Evolutionary conservation across 2,888 invertebrate species (phyloP).

Genomic region (Ophraella communa): DNA sequence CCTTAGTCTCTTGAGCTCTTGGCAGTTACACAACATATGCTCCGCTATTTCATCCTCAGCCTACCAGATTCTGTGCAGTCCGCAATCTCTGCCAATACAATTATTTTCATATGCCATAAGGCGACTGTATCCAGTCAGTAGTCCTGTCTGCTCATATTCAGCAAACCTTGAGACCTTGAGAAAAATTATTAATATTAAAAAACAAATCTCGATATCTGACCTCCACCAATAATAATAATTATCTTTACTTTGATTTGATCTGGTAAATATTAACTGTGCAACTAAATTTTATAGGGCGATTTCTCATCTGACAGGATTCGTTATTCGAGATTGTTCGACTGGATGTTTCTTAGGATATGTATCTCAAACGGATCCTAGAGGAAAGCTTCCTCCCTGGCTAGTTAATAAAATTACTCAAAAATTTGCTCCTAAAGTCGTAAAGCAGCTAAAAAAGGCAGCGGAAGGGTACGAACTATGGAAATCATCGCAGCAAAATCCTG

Average conservation of each 20-base stretch:
- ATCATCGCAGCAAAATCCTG: constrained; percentile 71
- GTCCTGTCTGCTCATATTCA: too few species aligned
- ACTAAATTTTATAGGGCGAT: constrained; percentile 61
- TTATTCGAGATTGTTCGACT: constrained; percentile 67
- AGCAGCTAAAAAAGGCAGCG: constrained; percentile 81
- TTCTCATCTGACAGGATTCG: constrained; percentile 70
- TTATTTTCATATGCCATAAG: too few species aligned
- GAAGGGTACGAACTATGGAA: constrained; percentile 87
- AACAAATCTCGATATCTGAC: too few species aligned
- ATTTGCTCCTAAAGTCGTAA: constrained; percentile 85
- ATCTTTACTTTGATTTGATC: constrained; percentile 4
- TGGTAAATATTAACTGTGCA: constrained; percentile 9
- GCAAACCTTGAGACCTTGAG: too few species aligned
- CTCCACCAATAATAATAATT: too few species aligned
- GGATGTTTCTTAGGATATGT: constrained; percentile 87
- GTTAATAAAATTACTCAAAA: constrained; percentile 88
- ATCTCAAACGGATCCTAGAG: constrained; percentile 88
- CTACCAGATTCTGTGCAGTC: too few species aligned
- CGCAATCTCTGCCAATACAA: too few species aligned
- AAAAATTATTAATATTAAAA: too few species aligned
- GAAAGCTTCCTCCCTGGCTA: constrained; percentile 86
- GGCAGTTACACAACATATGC: too few species aligned
- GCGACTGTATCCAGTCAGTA: too few species aligned
- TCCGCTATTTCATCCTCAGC: too few species aligned
- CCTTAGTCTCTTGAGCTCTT: too few species aligned